Evolutionary conservation across 2,797 vertebrate genomes (phyloP).

Genomic region (Rhodeus uyekii): DNA sequence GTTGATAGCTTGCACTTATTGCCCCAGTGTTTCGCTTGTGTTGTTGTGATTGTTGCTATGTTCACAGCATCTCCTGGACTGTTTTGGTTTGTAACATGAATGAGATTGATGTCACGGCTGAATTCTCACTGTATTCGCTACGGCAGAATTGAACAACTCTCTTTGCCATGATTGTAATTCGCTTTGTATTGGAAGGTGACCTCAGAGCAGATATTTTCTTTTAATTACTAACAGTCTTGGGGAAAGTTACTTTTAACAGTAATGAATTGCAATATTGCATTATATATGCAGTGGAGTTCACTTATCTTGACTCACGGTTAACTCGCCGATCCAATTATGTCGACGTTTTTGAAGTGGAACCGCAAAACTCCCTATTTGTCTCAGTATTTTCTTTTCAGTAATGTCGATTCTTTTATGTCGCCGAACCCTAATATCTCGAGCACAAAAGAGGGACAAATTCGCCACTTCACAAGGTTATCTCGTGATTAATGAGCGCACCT

Average conservation of each 20-base stretch:
- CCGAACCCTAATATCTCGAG: too few species aligned
- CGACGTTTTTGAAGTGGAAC: too few species aligned
- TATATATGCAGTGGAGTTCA: too few species aligned
- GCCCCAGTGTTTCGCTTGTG: slow-evolving; percentile 47
- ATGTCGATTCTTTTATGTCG: too few species aligned
- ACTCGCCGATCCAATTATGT: too few species aligned
- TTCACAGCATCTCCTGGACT: slow-evolving; percentile 73
- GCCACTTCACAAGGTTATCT: too few species aligned
- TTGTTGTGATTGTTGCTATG: slow-evolving; percentile 61
- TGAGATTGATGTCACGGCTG: slow-evolving; percentile 68
- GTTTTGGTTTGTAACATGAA: slow-evolving; percentile 67
- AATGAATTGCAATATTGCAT: neutral
- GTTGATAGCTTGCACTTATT: slow-evolving; percentile 78
- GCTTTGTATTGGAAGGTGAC: slow-evolving; percentile 46
- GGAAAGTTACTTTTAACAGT: neutral
- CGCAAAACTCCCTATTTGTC: too few species aligned
- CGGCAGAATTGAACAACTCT: slow-evolving; percentile 53
- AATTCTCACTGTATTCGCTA: slow-evolving; percentile 69
- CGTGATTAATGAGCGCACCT: too few species aligned
- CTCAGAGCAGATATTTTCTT: slow-evolving; percentile 17
- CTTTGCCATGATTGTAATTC: slow-evolving; percentile 39
- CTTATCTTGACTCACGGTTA: too few species aligned
- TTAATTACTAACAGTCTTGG: slow-evolving; percentile 10
- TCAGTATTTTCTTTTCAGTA: too few species aligned
- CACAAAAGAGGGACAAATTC: too few species aligned